Base-by-base conservation (phyloP, 1,140 invertebrate species). In the Battus philenor region DNA sequence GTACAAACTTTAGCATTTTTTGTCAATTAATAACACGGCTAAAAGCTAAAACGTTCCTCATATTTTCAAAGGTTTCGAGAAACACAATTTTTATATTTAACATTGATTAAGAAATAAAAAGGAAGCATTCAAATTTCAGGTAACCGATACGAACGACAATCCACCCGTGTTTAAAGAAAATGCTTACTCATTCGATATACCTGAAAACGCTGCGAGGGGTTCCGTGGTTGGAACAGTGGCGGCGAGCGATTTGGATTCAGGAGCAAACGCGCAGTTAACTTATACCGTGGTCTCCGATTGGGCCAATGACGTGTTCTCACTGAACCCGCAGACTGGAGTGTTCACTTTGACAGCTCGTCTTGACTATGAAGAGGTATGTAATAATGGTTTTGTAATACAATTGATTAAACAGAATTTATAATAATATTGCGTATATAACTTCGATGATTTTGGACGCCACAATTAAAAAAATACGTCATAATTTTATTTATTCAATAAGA, bases 121-220 rank as follows among this genome's bases (percentile, higher is more conserved):
- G n/a, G n/a, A n/a, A n/a, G n/a, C n/a, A n/a, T n/a, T n/a, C n/a
- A n/a, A n/a, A 17, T 67, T 82, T 29, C 87, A 96, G 95, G 93
- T 98, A 17, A 93, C 90, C 0, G 96, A 98, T 73, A 94, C 94
- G 2, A 99, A 98, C 72, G 97, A 98, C 88, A 97, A 98, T 77
- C 91, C 94, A 1, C 97, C 97, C 0, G 85, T 90, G n/a, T 98
- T 98, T 83, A 88, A 91, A 36, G 92, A 94, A 58, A 88, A 84
- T 32, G 93, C 93, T 0, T 97, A 97, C 72, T 96, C 95, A 5
- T 96, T 97, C 73, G 95, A 96, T 67, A 91, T 98, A 9, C 88
- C 91, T 0, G 97, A 98, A 79, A 94, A 96, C 75, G 91, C 93
- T 6, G 88, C 89, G 12, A 87, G 94, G 4, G 95, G 95, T 12